These are phyloP conservation scores for Pterostichus madidus DNA, from an alignment of 2,888 invertebrate species.

Conservation along the genomic window DNA sequence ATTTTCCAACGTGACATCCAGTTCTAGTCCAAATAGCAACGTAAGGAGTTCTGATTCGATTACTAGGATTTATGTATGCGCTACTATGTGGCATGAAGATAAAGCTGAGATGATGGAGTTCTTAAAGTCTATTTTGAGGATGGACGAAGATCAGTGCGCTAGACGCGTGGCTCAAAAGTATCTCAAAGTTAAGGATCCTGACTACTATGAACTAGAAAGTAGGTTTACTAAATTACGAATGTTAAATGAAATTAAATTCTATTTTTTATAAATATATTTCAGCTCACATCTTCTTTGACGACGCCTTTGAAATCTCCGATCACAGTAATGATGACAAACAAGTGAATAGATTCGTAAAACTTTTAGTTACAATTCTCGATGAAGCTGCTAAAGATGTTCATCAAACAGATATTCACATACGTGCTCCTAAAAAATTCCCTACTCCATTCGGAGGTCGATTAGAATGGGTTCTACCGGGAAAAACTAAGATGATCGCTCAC, in stretches of 20 bases:
- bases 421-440: constrained; percentile 94
- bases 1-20: constrained; percentile 95
- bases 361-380: constrained; percentile 94
- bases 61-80: constrained; percentile 96
- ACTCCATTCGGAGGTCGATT: constrained; percentile 98
- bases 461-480: constrained; percentile 97
- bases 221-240: too few relatives aligned
- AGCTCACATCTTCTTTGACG: constrained; percentile 99
- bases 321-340: constrained; percentile 95
- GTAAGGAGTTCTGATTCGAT: constrained; percentile 93
- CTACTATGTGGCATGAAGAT: constrained; percentile 99
- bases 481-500: constrained; percentile 98
- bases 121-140: constrained; percentile 94
- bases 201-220: constrained; percentile 99
- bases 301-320: constrained; percentile 96
- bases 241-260: too few relatives aligned
- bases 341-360: constrained; percentile 96
- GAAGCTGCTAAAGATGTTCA: constrained; percentile 97
- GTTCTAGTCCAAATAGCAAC: constrained; percentile 87
- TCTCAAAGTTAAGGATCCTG: constrained; percentile 94
- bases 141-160: constrained; percentile 98
- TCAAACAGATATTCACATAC: constrained; percentile 93
- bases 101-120: constrained; percentile 99
- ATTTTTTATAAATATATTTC: too few relatives aligned
- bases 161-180: constrained; percentile 97